phyloP scores from a whole-genome alignment of 1,140 invertebrate species.

The Globodera rostochiensis region DNA sequence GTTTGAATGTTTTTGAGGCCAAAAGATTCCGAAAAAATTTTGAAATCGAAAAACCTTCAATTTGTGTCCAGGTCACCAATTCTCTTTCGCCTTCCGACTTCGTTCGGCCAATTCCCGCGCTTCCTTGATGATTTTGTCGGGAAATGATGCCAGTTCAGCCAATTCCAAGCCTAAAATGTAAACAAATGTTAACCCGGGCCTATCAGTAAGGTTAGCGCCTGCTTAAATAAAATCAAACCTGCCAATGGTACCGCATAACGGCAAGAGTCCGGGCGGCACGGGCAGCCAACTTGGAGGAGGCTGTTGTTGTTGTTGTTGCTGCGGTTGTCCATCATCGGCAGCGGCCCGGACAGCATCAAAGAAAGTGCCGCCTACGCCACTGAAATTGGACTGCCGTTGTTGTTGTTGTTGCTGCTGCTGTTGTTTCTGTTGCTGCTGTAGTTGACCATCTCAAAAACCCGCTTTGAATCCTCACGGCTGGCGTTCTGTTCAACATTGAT shows the following conservation, averaged over 20 bases:
- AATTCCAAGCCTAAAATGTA: conserved; percentile 43
- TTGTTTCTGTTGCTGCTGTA: too few species aligned
- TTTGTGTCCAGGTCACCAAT: conserved; percentile 43
- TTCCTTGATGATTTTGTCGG: conserved; percentile 25
- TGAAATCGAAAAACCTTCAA: conserved; percentile 44
- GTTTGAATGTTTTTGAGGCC: too few species aligned
- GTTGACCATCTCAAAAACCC: not conserved
- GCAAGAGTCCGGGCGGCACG: conserved; percentile 25
- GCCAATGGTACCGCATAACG: not conserved
- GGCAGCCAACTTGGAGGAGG: conserved; percentile 16
- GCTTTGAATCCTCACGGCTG: conserved; percentile 33
- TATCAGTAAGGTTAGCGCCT: not conserved
- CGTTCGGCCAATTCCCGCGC: conserved; percentile 12
- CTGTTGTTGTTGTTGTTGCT: not conserved
- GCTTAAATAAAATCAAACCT: too few species aligned
- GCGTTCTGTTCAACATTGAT: conserved; percentile 1
- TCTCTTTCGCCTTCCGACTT: conserved; percentile 1
- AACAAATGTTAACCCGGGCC: not conserved
- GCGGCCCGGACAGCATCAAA: not conserved
- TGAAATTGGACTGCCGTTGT: conserved; percentile 7
- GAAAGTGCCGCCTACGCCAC: not conserved
- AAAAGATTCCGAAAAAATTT: conserved; percentile 13
- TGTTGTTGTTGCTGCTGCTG: not conserved
- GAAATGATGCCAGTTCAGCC: conserved; percentile 46
- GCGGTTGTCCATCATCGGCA: not conserved